These are phyloP conservation scores for Ranitomeya variabilis DNA, from an alignment of 2,113 vertebrate species.

Conservation along the genomic window DNA sequence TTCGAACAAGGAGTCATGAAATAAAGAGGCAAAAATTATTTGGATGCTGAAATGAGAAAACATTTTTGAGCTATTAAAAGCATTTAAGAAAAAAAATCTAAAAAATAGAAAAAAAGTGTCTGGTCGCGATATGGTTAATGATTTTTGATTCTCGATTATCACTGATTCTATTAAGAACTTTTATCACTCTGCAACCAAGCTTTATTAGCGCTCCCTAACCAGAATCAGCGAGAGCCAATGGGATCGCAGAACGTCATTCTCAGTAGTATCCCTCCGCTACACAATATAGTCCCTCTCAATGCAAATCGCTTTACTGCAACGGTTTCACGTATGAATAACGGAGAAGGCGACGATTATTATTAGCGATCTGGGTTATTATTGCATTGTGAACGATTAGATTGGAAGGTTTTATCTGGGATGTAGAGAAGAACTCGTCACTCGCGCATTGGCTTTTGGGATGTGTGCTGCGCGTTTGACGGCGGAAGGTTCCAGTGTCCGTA, in stretches of 20 bases:
- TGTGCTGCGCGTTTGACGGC: not conserved
- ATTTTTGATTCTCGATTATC: too few relatives aligned
- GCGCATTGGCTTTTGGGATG: conserved; percentile 45
- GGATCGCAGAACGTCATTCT: not conserved
- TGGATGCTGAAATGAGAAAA: too few relatives aligned
- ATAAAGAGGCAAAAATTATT: too few relatives aligned
- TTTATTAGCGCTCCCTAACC: not conserved
- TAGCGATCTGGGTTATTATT: not conserved
- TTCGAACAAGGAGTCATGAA: too few relatives aligned
- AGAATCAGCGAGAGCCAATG: not conserved
- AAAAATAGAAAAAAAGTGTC: too few relatives aligned
- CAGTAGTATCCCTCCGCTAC: conserved; percentile 64
- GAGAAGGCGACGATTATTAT: too few relatives aligned
- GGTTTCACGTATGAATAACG: not conserved
- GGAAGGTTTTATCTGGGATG: not conserved
- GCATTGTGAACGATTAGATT: not conserved
- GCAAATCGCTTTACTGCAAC: not conserved
- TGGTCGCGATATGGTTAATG: too few relatives aligned
- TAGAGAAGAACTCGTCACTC: too few relatives aligned
- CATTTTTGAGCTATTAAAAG: too few relatives aligned
- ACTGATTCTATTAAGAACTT: too few relatives aligned
- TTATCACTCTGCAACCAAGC: not conserved
- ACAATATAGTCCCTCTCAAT: conserved; percentile 54
- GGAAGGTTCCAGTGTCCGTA: not conserved
- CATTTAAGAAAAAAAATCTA: too few relatives aligned